Percentiles rank a stretch among this genome's conserved stretches.
These are phyloP conservation scores for Corythornis madagascariensis DNA, from an alignment of 2,113 vertebrate genomes.

Conservation along the genomic window DNA sequence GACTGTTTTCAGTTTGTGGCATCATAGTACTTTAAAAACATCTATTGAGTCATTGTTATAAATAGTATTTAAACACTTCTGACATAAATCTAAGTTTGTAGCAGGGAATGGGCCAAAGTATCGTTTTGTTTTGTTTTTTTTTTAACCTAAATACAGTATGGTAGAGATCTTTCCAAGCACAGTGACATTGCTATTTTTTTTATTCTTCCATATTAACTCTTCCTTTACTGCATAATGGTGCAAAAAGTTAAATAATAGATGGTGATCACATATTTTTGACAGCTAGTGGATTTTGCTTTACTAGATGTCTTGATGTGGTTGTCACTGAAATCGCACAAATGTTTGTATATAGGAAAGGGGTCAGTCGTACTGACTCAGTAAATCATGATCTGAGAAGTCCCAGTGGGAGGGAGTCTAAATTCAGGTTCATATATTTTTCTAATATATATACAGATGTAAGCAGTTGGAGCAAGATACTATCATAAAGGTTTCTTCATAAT, in stretches of 20 bases:
- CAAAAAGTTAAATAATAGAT: not conserved
- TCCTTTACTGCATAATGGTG: not conserved
- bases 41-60: conserved; percentile 37
- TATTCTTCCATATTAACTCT: not conserved
- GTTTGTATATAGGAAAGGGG: not conserved
- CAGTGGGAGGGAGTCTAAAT: not conserved
- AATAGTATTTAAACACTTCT: conserved; percentile 18
- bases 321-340: not conserved
- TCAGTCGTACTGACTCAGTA: not conserved
- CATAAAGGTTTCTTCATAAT: not conserved
- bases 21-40: not conserved
- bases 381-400: not conserved
- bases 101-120: not conserved
- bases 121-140: not conserved
- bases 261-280: not conserved
- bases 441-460: not conserved
- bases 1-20: conserved; percentile 15
- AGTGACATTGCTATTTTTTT: not conserved
- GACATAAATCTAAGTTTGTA: not conserved
- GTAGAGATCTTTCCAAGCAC: not conserved
- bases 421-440: not conserved
- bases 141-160: conserved; percentile 9
- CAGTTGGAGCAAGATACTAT: not conserved
- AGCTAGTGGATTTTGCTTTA: not conserved
- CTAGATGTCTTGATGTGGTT: not conserved